Evolutionary conservation across 2,888 invertebrate species (phyloP).

Genomic region (Eilema caniola): DNA sequence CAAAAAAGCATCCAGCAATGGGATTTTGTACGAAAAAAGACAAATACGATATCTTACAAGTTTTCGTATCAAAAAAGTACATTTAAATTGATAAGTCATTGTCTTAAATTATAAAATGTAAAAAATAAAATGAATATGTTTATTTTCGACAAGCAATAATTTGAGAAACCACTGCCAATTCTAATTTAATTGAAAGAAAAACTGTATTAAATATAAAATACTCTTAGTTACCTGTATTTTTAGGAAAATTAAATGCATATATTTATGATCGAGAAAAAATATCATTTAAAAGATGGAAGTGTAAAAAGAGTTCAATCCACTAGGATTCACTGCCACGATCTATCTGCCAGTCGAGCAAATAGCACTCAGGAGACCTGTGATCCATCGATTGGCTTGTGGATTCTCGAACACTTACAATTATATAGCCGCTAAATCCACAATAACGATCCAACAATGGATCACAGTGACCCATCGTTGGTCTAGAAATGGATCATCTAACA

Average conservation of each 20-base stretch:
- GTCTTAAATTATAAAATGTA: conserved; percentile 37
- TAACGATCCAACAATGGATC: too few relatives aligned
- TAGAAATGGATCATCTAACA: too few relatives aligned
- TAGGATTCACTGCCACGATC: too few relatives aligned
- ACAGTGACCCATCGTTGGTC: too few relatives aligned
- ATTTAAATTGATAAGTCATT: conserved; percentile 42
- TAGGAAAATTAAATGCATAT: conserved; percentile 34
- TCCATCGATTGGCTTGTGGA: too few relatives aligned
- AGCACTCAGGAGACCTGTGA: too few relatives aligned
- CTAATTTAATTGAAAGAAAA: conserved; percentile 45
- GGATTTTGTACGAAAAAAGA: conserved; percentile 15
- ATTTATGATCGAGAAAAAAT: conserved; percentile 31
- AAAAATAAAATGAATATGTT: conserved; percentile 24
- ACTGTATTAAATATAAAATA: conserved; percentile 52
- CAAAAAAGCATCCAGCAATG: background rate
- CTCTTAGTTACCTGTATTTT: conserved; percentile 70
- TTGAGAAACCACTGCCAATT: conserved; percentile 65
- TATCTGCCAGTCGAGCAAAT: too few relatives aligned
- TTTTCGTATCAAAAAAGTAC: conserved; percentile 61
- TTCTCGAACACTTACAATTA: too few relatives aligned
- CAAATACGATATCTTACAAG: conserved; percentile 58
- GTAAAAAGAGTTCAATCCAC: too few relatives aligned
- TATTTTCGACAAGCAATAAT: conserved; percentile 26
- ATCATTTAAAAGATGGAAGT: background rate
- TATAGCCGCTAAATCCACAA: too few relatives aligned